Evolutionary conservation across 1,140 invertebrate species (phyloP).

Genomic region (Drosophila willistoni): DNA sequence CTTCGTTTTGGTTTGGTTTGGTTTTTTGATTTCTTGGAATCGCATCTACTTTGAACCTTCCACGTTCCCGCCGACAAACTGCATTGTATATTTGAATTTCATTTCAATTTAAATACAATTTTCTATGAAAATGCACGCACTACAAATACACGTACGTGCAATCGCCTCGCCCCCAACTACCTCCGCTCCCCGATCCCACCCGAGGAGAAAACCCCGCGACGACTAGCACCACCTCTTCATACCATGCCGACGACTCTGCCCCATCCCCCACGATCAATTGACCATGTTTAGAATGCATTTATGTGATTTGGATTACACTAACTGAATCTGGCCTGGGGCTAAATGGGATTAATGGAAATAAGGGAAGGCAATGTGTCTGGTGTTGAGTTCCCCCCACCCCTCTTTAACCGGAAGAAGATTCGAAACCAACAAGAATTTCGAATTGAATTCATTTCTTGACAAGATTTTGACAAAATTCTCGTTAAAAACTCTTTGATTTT

Average conservation of each 20-base stretch:
- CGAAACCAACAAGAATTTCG: no score
- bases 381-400: neutral
- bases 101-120: slow-evolving; percentile 82
- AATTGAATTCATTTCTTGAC: no score
- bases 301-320: slow-evolving; percentile 41
- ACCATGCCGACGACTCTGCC: neutral
- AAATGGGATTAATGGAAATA: neutral
- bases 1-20: slow-evolving; percentile 29
- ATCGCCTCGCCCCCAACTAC: slow-evolving; percentile 22
- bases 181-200: neutral
- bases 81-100: slow-evolving; percentile 81
- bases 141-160: slow-evolving; percentile 64
- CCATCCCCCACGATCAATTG: slow-evolving; percentile 26
- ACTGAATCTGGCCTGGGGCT: neutral
- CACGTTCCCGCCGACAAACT: slow-evolving; percentile 54
- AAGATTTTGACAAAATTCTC: no score
- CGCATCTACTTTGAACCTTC: slow-evolving; percentile 77
- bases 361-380: neutral
- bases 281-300: slow-evolving; percentile 49
- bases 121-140: slow-evolving; percentile 81
- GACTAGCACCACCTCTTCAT: neutral
- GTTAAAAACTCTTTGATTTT: no score
- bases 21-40: slow-evolving; percentile 73
- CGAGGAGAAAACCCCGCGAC: neutral
- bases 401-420: no score